Conservation (phyloP, 2,113 vertebrate genomes). For the Cheirogaleus medius region DNA sequence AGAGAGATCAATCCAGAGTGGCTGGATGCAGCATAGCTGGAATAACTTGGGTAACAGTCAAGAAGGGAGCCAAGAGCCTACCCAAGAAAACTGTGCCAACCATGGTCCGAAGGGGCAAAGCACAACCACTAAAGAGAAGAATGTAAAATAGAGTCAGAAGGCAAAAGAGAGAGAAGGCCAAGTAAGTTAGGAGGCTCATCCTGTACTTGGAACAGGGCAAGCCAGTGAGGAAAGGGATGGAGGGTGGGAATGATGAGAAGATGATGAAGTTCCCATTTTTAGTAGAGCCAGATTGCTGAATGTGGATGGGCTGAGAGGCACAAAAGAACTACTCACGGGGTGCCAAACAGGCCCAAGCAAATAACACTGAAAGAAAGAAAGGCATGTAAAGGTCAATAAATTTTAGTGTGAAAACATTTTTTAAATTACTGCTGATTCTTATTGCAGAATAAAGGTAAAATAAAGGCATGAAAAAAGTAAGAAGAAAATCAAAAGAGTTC, state of each 20-base stretch:
- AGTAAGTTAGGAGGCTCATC: neutral
- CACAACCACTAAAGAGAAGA: neutral
- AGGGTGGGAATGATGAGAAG: neutral
- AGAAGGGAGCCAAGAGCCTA: neutral
- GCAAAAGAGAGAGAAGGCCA: neutral
- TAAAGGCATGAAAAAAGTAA: neutral
- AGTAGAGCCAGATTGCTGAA: neutral
- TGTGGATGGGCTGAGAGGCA: neutral
- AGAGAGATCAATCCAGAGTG: neutral
- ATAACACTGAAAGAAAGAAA: neutral
- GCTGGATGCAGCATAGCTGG: neutral
- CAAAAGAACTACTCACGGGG: neutral
- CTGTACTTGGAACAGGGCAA: neutral
- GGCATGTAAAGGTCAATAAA: neutral
- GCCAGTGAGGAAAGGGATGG: neutral
- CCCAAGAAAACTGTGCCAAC: neutral
- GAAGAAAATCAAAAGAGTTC: neutral
- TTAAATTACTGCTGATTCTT: neutral
- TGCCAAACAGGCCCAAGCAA: neutral
- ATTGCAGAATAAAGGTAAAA: conserved; percentile 11
- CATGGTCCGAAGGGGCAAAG: neutral
- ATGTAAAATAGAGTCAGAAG: neutral
- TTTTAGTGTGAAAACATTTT: neutral
- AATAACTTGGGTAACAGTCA: neutral
- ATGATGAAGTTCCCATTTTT: neutral